phyloP scores from a whole-genome alignment of 2,113 vertebrate species.

The Pseudois nayaur region DNA sequence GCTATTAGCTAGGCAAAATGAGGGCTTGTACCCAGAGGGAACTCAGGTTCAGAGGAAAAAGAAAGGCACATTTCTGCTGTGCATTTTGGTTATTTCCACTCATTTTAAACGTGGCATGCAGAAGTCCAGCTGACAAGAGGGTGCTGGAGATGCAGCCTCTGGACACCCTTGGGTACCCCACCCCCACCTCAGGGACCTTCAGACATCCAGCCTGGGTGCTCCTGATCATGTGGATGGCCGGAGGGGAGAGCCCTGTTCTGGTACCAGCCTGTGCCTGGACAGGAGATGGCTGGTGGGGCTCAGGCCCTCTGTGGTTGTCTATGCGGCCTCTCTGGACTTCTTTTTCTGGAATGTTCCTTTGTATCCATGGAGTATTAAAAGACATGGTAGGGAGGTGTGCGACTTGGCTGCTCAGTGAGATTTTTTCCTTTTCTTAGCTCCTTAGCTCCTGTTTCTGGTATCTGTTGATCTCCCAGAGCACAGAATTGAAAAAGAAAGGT shows the following conservation, averaged over 20 bases:
- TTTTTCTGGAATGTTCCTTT: neutral
- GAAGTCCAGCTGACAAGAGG: neutral
- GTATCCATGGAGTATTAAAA: neutral
- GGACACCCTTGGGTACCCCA: rapidly evolving
- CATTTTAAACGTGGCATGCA: rapidly evolving
- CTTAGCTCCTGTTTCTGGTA: neutral
- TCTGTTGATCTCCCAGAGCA: neutral
- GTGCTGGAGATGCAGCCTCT: neutral
- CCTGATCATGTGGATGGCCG: rapidly evolving
- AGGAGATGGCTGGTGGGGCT: rapidly evolving
- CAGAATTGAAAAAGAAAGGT: neutral
- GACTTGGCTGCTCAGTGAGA: neutral
- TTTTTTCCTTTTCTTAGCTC: neutral
- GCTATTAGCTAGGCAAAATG: neutral
- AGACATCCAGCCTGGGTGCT: neutral
- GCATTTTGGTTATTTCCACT: too few species aligned
- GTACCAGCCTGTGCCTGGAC: neutral
- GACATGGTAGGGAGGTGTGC: neutral
- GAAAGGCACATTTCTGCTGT: neutral
- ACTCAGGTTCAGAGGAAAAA: neutral
- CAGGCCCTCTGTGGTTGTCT: neutral
- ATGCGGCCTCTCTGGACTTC: rapidly evolving
- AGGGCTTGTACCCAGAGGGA: too few species aligned
- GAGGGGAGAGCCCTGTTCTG: neutral
- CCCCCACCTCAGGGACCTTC: too few species aligned